Evolutionary conservation across 2,888 invertebrate genomes (phyloP).

Genomic region (Diaperis boleti): DNA sequence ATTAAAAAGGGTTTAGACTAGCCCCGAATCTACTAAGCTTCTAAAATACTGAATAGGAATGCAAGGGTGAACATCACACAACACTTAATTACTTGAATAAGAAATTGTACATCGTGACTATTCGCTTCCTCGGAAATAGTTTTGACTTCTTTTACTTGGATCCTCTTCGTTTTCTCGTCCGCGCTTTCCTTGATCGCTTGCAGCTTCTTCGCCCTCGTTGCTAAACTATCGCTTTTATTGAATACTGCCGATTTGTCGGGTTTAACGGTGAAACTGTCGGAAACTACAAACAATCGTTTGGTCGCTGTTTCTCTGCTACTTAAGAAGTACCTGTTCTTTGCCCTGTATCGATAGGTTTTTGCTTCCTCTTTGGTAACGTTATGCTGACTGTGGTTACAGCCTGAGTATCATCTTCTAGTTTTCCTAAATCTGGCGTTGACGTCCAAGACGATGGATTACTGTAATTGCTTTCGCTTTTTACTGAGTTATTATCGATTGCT

Average conservation of each 20-base stretch:
- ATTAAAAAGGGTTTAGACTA: slow-evolving; percentile 25
- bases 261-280: slow-evolving; percentile 58
- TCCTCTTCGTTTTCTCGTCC: slow-evolving; percentile 52
- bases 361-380: slow-evolving; percentile 75
- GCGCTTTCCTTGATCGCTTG: slow-evolving; percentile 65
- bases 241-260: slow-evolving; percentile 66
- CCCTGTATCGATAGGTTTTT: slow-evolving; percentile 73
- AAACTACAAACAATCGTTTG: slow-evolving; percentile 51
- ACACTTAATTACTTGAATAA: slow-evolving; percentile 69
- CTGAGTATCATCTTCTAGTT: slow-evolving; percentile 71
- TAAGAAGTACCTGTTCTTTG: slow-evolving; percentile 60
- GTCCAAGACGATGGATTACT: slow-evolving; percentile 77
- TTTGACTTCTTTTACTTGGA: slow-evolving; percentile 64
- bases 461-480: slow-evolving; percentile 49
- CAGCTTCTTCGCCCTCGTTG: slow-evolving; percentile 78
- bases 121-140: slow-evolving; percentile 62
- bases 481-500: slow-evolving; percentile 54
- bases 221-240: slow-evolving; percentile 77
- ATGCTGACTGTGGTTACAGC: slow-evolving; percentile 77
- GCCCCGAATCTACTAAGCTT: slow-evolving; percentile 32
- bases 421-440: slow-evolving; percentile 84
- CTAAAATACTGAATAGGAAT: slow-evolving; percentile 39
- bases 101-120: slow-evolving; percentile 73
- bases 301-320: background rate
- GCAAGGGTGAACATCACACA: slow-evolving; percentile 48